Base-by-base conservation (phyloP, 35 echinoderm and acorn worm species). In the Apostichopus parvimensis region DNA sequence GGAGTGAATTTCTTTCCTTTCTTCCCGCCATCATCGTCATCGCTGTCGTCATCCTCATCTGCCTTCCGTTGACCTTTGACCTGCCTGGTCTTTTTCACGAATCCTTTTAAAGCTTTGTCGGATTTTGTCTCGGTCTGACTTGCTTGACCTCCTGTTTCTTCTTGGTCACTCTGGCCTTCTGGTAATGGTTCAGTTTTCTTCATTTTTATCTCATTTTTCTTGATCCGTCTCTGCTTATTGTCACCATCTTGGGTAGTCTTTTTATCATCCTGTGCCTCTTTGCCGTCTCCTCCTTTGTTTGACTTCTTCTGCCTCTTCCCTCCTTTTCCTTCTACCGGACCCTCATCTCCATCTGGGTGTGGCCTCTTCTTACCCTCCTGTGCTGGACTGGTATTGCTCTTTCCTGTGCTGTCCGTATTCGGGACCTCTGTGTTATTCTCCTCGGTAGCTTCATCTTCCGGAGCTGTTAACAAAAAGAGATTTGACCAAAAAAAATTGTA, bases 261-360 rank as follows among this genome's bases (percentile, higher is more conserved):
- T 80, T 0, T 22, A 14, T 25, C 1, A 14, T 25, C 1, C 17
- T 77, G 20, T 68, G 53, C 85, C 77, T 75, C 34, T 45, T 45
- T 25, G 53, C 52, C 70, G 18, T 90, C 66, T n/a, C 10, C 60
- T 90, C 75, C 66, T 73, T 24, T 45, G 6, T 26, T 53, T 26
- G 20, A 59, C 26, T 34, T 73, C 10, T 89, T 75, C 53, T 90
- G 64, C 70, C 70, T 34, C 66, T 68, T 75, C 55, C 70, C 66
- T 73, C 70, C 23, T 45, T 45, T 45, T 45, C 34, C 34, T 45
- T 73, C 70, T 77, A 14, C 25, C 55, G 26, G 53, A 25, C 64
- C 85, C 8, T 64, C 58, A 66, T 17, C 85, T 71, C 59, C 53
- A 15, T 87, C 85, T 66, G 57, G 85, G 26, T 34, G 58, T 59